Evolutionary conservation across 2,888 invertebrate species (phyloP), one percentile per base, ranked within the genome.

Genomic region (Heliconius hortense): DNA sequence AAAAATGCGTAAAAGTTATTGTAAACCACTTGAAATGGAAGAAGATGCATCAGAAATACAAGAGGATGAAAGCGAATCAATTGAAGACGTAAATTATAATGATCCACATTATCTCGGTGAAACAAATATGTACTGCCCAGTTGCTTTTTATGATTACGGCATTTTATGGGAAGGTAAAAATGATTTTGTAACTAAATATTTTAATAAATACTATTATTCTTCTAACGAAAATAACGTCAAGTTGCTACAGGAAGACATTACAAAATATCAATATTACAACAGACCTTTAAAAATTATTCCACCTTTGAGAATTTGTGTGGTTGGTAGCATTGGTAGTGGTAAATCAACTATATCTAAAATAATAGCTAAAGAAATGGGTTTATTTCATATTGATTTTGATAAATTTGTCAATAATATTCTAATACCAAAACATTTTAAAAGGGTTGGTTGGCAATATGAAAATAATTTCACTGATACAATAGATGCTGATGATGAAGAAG

Each of bases 151-250:
- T 74, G 89, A 95, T 62, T 84, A 95, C 80, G 89, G 92, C 63
- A 89, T 95, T 15, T 83, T 96, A 28, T 95, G 96, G 95, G 94
- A 92, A 86, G 96, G 96, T n/a, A 95, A 95, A 84, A 86, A 93
- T 64, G 93, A 95, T 75, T 94, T 92, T 81, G 85, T 90, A 28
- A 88, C 92, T 0, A 92, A 93, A 81, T 95, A 94, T 81, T 87
- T 94, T 79, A 93, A 95, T 76, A 95, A 94, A 87, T 79, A 94
- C 1, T 95, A 96, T 85, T 89, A 93, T 68, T 92, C 95, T 80
- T 90, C 93, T 35, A 95, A 90, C 64, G 91, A 94, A 83, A 86
- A 90, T 73, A 94, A 93, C 78, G 82, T 94, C 71, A 85, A 92
- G 59, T 81, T 88, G 80, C 96, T 96, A 85, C 82, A 95, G 63